phyloP scores from a whole-genome alignment of 2,888 invertebrate species.

The Caenorhabditis sp. region DNA sequence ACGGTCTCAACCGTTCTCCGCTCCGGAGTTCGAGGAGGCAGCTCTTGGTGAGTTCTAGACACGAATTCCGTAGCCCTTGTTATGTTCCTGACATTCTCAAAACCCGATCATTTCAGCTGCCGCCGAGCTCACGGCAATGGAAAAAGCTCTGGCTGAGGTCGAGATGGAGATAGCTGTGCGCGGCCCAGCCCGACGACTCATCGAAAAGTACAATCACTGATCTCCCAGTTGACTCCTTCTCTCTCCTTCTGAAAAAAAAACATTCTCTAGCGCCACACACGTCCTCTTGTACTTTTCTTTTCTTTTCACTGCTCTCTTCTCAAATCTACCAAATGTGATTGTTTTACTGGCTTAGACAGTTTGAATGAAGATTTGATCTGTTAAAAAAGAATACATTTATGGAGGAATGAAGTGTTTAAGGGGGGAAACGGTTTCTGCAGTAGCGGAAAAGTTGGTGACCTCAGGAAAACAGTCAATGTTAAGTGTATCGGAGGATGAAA shows the following conservation, averaged over 20 bases:
- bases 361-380: slow-evolving; percentile 49
- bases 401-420: not conserved
- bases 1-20: slow-evolving; percentile 45
- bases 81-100: not conserved
- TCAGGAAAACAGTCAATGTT: too few species aligned
- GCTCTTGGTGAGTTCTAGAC: slow-evolving; percentile 18
- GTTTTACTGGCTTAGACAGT: slow-evolving; percentile 49
- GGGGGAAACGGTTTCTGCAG: too few species aligned
- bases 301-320: not conserved
- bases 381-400: slow-evolving; percentile 1
- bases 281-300: not conserved
- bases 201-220: slow-evolving; percentile 28
- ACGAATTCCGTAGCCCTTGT: not conserved
- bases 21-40: slow-evolving; percentile 45
- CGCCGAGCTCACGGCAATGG: slow-evolving; percentile 26
- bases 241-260: slow-evolving; percentile 4
- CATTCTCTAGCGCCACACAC: slow-evolving; percentile 15
- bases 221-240: not conserved
- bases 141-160: slow-evolving; percentile 44
- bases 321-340: slow-evolving; percentile 46
- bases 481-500: too few species aligned
- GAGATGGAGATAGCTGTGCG: slow-evolving; percentile 39
- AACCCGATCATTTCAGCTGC: slow-evolving; percentile 23
- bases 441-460: too few species aligned
- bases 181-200: slow-evolving; percentile 9